Conservation (phyloP, 2,797 vertebrate species). For the Eulemur mongoz region DNA sequence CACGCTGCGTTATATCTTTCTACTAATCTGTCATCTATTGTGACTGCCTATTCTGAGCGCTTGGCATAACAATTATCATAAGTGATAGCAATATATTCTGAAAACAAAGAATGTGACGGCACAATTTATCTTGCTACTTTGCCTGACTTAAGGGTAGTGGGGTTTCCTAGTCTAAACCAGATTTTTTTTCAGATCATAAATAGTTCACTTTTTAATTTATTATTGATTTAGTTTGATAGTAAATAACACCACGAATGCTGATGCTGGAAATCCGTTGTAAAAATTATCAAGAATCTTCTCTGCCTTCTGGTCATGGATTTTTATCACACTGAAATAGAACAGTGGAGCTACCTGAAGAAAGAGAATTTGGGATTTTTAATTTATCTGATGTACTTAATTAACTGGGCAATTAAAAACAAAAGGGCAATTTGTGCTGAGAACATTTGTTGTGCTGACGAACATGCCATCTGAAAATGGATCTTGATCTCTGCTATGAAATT, state of each 20-base stretch:
- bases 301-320: constrained; percentile 57
- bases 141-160: constrained; percentile 69
- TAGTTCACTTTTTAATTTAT: constrained; percentile 83
- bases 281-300: constrained; percentile 75
- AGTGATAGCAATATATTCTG: constrained; percentile 69
- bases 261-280: constrained; percentile 73
- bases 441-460: neutral
- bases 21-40: constrained; percentile 65
- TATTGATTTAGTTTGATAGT: constrained; percentile 80
- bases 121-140: constrained; percentile 76
- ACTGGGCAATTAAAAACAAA: constrained; percentile 51
- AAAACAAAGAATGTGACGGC: constrained; percentile 75
- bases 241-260: constrained; percentile 81
- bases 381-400: constrained; percentile 67
- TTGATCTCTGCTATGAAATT: constrained; percentile 20
- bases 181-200: constrained; percentile 78
- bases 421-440: constrained; percentile 13
- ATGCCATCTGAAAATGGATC: neutral
- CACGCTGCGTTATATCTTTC: neutral
- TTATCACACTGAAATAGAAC: constrained; percentile 68
- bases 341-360: constrained; percentile 69
- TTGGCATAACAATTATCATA: constrained; percentile 80
- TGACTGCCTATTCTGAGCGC: constrained; percentile 55
- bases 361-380: constrained; percentile 20
- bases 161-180: constrained; percentile 72